A percentile compares a stretch with the other conserved stretches of the same genome.
Evolutionary conservation across 2,888 invertebrate species (phyloP).

Genomic region (Junonia oenone): DNA sequence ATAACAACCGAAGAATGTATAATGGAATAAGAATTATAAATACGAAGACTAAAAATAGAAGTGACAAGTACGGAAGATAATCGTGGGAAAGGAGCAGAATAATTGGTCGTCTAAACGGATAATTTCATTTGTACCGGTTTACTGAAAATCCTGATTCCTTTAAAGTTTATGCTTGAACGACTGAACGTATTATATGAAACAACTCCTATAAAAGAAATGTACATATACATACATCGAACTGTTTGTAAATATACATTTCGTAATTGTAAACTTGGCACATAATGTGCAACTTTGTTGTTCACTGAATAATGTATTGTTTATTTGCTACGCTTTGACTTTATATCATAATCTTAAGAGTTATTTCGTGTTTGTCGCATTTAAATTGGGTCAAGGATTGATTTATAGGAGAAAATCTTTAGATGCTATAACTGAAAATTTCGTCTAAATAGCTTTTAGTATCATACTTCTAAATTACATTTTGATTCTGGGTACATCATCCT

Average conservation of each 20-base stretch:
- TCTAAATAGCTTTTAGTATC: too few species aligned
- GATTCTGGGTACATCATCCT: too few species aligned
- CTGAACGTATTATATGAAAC: too few species aligned
- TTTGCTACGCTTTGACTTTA: conserved; percentile 28
- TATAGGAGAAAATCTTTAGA: background rate
- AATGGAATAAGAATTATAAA: background rate
- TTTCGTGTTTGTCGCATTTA: conserved; percentile 36
- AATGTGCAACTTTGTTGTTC: conserved; percentile 38
- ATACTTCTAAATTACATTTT: too few species aligned
- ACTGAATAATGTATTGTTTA: conserved; percentile 37
- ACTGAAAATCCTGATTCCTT: background rate
- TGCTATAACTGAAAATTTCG: too few species aligned
- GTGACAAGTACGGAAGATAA: background rate
- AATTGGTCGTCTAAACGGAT: background rate
- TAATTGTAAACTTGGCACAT: conserved; percentile 46
- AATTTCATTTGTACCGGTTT: background rate
- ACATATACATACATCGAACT: conserved; percentile 1
- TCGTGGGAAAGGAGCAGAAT: background rate
- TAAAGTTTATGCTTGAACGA: too few species aligned
- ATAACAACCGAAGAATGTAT: background rate
- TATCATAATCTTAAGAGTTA: conserved; percentile 42
- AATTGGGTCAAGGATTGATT: conserved; percentile 38
- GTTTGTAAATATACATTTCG: conserved; percentile 39
- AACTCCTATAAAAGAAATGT: too few species aligned
- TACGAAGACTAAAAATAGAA: background rate